A percentile compares a stretch with the other conserved stretches of the same genome.
Conservation (phyloP, 2,797 vertebrate genomes). For the Kryptolebias ocellatus region DNA sequence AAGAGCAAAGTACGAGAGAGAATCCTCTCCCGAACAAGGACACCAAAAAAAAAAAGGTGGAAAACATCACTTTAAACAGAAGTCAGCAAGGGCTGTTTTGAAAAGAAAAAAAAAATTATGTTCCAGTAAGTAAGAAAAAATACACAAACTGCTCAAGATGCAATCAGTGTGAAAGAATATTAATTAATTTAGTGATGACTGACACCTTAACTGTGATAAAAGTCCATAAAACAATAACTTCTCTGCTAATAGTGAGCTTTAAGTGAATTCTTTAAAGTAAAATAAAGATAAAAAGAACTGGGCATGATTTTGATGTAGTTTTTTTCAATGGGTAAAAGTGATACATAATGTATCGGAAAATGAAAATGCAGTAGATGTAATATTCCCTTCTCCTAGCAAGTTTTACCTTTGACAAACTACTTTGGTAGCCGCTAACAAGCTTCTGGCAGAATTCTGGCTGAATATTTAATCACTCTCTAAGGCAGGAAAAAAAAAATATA, state of each 20-base stretch:
- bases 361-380: background rate
- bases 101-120: background rate
- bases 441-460: background rate
- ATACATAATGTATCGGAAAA: background rate
- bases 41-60: slow-evolving; percentile 28
- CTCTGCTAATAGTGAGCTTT: background rate
- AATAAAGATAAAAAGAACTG: no score
- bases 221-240: background rate
- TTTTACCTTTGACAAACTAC: slow-evolving; percentile 1
- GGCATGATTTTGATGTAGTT: no score
- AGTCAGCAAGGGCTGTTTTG: slow-evolving; percentile 17
- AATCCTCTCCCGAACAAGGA: slow-evolving; percentile 61
- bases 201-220: no score
- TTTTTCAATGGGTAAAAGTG: background rate
- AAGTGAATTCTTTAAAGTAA: background rate
- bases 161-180: no score
- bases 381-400: background rate
- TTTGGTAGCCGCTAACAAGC: background rate
- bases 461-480: background rate
- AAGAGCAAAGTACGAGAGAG: slow-evolving; percentile 43
- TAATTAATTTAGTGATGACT: no score
- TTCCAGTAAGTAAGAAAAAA: background rate
- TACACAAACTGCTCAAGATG: background rate
- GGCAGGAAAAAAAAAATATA: background rate
- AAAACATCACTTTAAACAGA: slow-evolving; percentile 36